Evolutionary conservation across 2,888 invertebrate genomes (phyloP).

Genomic region (Agonopterix alstromeriana): DNA sequence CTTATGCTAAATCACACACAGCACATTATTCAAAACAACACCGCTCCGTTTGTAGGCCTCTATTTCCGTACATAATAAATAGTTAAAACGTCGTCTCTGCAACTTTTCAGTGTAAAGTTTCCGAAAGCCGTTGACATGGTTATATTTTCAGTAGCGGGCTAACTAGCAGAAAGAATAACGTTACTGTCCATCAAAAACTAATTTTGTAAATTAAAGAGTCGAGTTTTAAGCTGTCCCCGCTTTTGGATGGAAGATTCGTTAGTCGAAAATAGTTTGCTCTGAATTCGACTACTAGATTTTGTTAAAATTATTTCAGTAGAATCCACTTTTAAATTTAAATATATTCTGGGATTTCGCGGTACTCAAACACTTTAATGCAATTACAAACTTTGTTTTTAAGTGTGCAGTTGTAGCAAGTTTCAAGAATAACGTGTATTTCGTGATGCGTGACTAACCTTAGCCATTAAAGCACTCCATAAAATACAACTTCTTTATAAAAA

Average conservation of each 20-base stretch:
- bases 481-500: no score
- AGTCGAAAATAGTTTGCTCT: background rate
- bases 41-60: slow-evolving; percentile 21
- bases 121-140: slow-evolving; percentile 43
- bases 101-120: slow-evolving; percentile 65
- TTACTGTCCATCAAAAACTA: slow-evolving; percentile 55
- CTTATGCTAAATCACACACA: slow-evolving; percentile 46
- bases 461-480: no score
- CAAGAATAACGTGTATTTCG: no score
- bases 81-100: slow-evolving; percentile 29
- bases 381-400: no score
- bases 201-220: slow-evolving; percentile 34
- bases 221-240: slow-evolving; percentile 11
- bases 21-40: slow-evolving; percentile 45
- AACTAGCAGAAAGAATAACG: slow-evolving; percentile 55
- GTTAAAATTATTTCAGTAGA: no score
- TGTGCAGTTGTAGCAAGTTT: no score
- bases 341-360: no score
- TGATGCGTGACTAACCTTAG: no score
- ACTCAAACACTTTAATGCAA: no score
- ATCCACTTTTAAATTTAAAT: no score
- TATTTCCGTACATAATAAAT: slow-evolving; percentile 54
- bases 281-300: background rate
- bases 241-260: slow-evolving; percentile 14
- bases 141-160: slow-evolving; percentile 52